Percentiles rank a stretch among this genome's conserved stretches.
phyloP scores from a whole-genome alignment of 1,140 invertebrate genomes.

The Brachionus rotundiformis region DNA sequence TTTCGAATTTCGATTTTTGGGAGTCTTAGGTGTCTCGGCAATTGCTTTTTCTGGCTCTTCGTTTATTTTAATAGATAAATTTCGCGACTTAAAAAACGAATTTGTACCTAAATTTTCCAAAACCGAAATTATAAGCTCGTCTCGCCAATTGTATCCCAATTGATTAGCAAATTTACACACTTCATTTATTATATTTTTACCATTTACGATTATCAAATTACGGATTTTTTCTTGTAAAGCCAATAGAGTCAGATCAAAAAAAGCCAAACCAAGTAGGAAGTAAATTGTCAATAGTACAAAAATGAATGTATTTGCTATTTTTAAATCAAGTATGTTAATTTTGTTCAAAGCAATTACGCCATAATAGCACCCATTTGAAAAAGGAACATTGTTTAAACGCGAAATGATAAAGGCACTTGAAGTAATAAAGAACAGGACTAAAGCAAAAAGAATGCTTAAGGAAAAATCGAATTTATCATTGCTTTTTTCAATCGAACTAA shows the following conservation, averaged over 20 bases:
- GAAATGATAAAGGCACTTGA: background rate
- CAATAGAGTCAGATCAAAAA: slow-evolving; percentile 35
- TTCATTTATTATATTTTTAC: slow-evolving; percentile 12
- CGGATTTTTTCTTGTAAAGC: slow-evolving; percentile 30
- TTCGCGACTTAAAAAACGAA: background rate
- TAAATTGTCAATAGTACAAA: slow-evolving; percentile 5
- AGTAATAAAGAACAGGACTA: slow-evolving; percentile 5
- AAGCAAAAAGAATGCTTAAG: background rate
- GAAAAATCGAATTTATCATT: slow-evolving; percentile 41
- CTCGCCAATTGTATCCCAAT: slow-evolving; percentile 20
- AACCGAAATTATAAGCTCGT: background rate
- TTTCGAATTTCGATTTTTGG: slow-evolving; percentile 15
- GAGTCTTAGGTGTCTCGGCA: background rate
- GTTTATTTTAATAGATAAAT: background rate
- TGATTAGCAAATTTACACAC: slow-evolving; percentile 32
- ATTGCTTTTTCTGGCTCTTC: background rate
- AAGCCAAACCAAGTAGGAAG: slow-evolving; percentile 15
- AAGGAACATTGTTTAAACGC: background rate
- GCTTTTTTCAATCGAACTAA: slow-evolving; percentile 1
- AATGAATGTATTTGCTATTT: background rate
- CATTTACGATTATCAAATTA: background rate
- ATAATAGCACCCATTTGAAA: slow-evolving; percentile 13
- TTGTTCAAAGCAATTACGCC: background rate
- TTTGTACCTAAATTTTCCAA: slow-evolving; percentile 25
- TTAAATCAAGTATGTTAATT: background rate